phyloP scores from a whole-genome alignment of 2,888 invertebrate genomes.

The Plagiodera versicolora region DNA sequence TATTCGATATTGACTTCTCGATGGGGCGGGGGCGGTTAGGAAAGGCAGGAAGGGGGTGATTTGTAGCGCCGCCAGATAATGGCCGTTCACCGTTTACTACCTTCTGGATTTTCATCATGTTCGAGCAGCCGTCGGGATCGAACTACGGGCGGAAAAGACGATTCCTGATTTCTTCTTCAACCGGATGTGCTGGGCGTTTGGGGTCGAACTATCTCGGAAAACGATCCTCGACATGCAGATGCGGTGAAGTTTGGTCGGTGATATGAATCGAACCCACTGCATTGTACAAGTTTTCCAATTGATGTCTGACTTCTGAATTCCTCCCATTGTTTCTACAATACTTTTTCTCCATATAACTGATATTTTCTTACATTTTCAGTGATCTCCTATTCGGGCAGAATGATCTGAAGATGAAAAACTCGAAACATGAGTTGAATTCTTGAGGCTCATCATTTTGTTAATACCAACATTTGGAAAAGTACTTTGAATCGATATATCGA shows the following conservation, averaged over 20 bases:
- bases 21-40: constrained; percentile 20
- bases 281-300: no score
- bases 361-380: no score
- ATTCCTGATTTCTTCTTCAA: constrained; percentile 17
- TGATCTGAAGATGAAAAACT: no score
- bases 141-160: constrained; percentile 39
- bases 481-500: no score
- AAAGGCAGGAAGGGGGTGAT: constrained; percentile 34
- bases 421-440: no score
- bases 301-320: no score
- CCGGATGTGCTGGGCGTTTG: background rate
- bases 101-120: constrained; percentile 45
- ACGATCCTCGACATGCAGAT: background rate
- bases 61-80: constrained; percentile 46
- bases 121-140: constrained; percentile 45
- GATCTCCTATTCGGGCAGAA: no score
- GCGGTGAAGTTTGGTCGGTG: background rate
- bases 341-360: no score
- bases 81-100: constrained; percentile 38
- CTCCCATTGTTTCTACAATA: no score
- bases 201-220: background rate
- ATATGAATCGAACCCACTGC: no score
- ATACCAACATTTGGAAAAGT: no score
- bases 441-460: no score
- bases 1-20: constrained; percentile 51